Evolutionary conservation across 2,113 vertebrate genomes (phyloP).

Genomic region (Polyodon spathula): DNA sequence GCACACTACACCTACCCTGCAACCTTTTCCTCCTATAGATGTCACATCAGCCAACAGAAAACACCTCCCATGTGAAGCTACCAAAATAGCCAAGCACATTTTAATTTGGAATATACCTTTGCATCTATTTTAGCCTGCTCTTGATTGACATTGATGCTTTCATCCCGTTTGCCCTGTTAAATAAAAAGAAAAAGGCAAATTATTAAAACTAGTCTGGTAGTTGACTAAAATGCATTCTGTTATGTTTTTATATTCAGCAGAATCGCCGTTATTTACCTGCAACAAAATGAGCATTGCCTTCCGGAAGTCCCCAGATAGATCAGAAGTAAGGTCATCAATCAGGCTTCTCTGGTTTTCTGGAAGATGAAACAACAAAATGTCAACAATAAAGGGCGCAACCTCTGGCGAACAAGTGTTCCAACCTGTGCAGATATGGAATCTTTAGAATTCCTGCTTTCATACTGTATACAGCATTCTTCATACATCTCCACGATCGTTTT

Average conservation of each 20-base stretch:
- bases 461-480: too few relatives aligned
- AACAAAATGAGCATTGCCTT: slow-evolving; percentile 67
- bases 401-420: background rate
- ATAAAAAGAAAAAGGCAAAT: slow-evolving; percentile 1
- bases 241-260: background rate
- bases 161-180: slow-evolving; percentile 60
- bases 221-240: background rate
- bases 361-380: slow-evolving; percentile 17
- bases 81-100: background rate
- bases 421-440: too few relatives aligned
- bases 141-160: slow-evolving; percentile 50
- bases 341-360: slow-evolving; percentile 60
- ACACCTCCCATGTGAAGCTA: background rate
- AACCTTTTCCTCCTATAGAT: too few relatives aligned
- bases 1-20: too few relatives aligned
- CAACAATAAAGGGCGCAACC: background rate
- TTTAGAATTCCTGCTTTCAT: too few relatives aligned
- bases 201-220: slow-evolving; percentile 1
- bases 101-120: slow-evolving; percentile 40
- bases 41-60: background rate
- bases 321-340: slow-evolving; percentile 58
- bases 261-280: slow-evolving; percentile 48
- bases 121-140: slow-evolving; percentile 66
- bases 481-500: too few relatives aligned
- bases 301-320: slow-evolving; percentile 69